phyloP scores from a whole-genome alignment of 2,113 vertebrate genomes.

The Diphyllodes magnificus region DNA sequence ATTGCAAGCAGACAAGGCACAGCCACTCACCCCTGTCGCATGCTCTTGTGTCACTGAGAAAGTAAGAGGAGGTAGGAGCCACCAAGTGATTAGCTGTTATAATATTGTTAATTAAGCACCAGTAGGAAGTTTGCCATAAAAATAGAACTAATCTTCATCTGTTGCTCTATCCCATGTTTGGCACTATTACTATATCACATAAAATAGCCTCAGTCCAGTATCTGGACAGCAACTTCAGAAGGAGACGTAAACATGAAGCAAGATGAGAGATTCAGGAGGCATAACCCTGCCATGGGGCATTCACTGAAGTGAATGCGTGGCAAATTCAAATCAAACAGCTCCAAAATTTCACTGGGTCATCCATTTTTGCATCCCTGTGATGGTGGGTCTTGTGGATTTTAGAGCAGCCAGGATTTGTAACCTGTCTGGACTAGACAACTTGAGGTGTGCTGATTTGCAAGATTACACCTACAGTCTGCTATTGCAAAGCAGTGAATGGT shows the following conservation, averaged over 20 bases:
- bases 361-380: neutral
- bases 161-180: neutral
- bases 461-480: neutral
- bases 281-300: too few relatives aligned
- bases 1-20: neutral
- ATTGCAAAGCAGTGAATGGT: fast-evolving
- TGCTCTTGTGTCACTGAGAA: neutral
- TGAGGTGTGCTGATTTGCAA: neutral
- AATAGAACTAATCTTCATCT: neutral
- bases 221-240: neutral
- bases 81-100: neutral
- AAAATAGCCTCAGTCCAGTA: neutral
- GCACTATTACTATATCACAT: neutral
- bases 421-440: fast-evolving
- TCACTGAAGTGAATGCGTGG: neutral
- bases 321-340: neutral
- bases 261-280: neutral
- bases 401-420: neutral
- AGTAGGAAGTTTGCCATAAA: neutral
- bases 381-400: fast-evolving
- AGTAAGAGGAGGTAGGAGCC: neutral
- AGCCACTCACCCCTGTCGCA: neutral
- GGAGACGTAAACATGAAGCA: neutral
- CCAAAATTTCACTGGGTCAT: neutral
- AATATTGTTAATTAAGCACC: neutral